Percentiles rank a stretch among this genome's conserved stretches.
Conservation (phyloP, 2,888 invertebrate genomes). For the Aproaerema taeniolella region DNA sequence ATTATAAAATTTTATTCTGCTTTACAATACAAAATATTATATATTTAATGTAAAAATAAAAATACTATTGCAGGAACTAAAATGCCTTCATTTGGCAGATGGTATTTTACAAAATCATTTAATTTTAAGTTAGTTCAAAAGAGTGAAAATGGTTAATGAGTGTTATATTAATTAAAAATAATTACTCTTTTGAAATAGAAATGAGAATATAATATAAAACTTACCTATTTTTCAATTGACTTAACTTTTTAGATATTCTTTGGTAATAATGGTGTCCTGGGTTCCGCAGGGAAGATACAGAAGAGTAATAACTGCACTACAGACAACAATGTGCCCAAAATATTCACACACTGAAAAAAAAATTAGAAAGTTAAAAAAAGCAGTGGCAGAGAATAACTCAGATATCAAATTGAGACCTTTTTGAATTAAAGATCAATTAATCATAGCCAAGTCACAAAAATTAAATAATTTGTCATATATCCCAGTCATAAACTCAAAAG, state of each 20-base stretch:
- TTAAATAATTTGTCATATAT: no score
- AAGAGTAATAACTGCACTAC: constrained; percentile 87
- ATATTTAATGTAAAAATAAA: no score
- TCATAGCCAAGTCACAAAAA: no score
- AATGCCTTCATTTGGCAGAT: no score
- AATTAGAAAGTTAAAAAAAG: not conserved
- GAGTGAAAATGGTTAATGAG: not conserved
- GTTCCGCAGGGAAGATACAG: constrained; percentile 80
- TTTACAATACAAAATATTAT: no score
- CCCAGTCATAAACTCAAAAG: no score
- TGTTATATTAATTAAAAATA: not conserved
- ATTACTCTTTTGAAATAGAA: constrained; percentile 15
- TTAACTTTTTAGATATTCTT: constrained; percentile 33
- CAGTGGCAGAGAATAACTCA: no score
- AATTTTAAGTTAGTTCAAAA: not conserved
- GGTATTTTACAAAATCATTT: constrained; percentile 29
- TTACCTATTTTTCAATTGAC: constrained; percentile 32
- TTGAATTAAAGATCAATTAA: no score
- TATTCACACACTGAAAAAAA: constrained; percentile 84
- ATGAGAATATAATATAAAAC: constrained; percentile 35
- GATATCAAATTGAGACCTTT: no score
- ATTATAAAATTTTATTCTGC: no score
- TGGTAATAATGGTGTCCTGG: constrained; percentile 28
- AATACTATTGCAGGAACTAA: no score
- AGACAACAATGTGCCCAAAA: constrained; percentile 85